Base-by-base conservation (phyloP, 2,797 vertebrate species). In the Sciurus vulgaris region DNA sequence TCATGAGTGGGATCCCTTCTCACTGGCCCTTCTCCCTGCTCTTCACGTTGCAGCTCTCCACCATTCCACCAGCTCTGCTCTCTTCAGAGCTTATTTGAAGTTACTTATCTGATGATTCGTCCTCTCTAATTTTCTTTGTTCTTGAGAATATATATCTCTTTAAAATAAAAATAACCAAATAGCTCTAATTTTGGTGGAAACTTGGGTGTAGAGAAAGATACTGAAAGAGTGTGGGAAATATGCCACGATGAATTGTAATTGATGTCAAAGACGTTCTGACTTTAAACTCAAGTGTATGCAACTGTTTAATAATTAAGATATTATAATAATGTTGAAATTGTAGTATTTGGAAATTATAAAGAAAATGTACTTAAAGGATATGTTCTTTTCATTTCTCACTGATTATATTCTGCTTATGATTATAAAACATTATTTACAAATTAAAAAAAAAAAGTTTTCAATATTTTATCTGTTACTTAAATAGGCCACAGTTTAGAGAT, bases 391-490 rank as follows among this genome's bases (percentile, higher is more conserved):
- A 20, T 70, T 67, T 44, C 72, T 91, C n/a, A 72, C 24, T 89
- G 63, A 38, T 30, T 91, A 87, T 59, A 79, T 77, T 82, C 24
- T 47, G 83, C 30, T 83, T 82, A 79, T 67, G 28, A 79, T 51
- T 82, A 85, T 1, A n/a, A 89, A 78, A 38, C 26, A 72, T 88
- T 81, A 73, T 49, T 96, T 84, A 89, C 2, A 65, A 28, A 87
- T 76, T 67, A 56, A 83, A 38, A 73, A 69, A 30, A 93, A 30
- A 15, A 12, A 38, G 38, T 56, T 77, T 86, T 7, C 72, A 83
- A 38, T 63, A 63, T 87, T 93, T 74, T 33, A 65, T 76, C 82
- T 89, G 44, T 70, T 87, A 67, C 83, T 86, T 95, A 95, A 90
- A 51, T 78, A 91, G 51, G 28, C 84, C 82, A 24, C 91, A 26